These are phyloP conservation scores for Bibio marci DNA, from an alignment of 2,888 invertebrate genomes.

Conservation along the genomic window DNA sequence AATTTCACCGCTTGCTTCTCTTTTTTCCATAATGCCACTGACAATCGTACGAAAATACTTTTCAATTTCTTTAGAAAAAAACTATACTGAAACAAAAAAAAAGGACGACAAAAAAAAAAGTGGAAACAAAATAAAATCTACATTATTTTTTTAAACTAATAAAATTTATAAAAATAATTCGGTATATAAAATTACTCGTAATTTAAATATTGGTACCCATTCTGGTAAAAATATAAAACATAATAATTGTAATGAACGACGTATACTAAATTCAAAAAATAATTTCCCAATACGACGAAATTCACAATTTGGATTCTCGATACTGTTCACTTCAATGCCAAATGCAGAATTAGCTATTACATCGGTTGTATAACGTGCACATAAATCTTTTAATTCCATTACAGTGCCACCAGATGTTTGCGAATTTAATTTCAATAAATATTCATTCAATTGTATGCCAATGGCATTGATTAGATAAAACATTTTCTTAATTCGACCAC, in stretches of 20 bases:
- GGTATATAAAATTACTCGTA: slow-evolving; percentile 12
- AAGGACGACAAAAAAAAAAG: too few species aligned
- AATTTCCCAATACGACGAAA: slow-evolving; percentile 19
- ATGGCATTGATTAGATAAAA: slow-evolving; percentile 23
- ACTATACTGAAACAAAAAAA: too few species aligned
- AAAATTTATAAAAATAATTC: too few species aligned
- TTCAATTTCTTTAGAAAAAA: neutral
- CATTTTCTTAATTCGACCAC: slow-evolving; percentile 26
- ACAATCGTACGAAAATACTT: slow-evolving; percentile 27
- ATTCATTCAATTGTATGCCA: slow-evolving; percentile 4
- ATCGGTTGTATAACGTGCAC: slow-evolving; percentile 21
- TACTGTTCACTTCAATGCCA: slow-evolving; percentile 22
- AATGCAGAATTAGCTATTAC: slow-evolving; percentile 24
- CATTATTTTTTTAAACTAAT: too few species aligned
- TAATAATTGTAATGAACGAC: slow-evolving; percentile 18
- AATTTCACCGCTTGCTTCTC: slow-evolving; percentile 24
- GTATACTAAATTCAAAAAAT: slow-evolving; percentile 14
- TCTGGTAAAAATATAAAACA: slow-evolving; percentile 22
- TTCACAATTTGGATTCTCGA: slow-evolving; percentile 20
- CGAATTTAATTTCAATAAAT: neutral
- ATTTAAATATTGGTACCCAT: slow-evolving; percentile 15
- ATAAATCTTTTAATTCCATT: slow-evolving; percentile 19
- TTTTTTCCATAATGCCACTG: slow-evolving; percentile 26
- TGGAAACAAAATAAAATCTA: too few species aligned
- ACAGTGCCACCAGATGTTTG: slow-evolving; percentile 9